Base-by-base conservation (phyloP, 2,797 vertebrate species). In the Ispidina lecontei region DNA sequence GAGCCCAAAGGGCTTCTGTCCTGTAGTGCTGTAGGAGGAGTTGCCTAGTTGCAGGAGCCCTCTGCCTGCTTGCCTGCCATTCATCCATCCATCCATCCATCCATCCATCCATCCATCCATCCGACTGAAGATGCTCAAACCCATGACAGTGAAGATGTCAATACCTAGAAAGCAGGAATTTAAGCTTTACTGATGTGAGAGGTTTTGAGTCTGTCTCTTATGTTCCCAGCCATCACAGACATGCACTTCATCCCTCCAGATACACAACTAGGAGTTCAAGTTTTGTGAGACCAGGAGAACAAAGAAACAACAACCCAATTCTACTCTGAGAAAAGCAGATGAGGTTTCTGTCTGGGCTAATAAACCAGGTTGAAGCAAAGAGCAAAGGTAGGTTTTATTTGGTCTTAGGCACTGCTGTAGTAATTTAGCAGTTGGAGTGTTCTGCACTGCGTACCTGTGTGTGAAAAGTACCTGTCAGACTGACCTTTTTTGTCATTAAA, bases 11-110 rank as follows among this genome's bases (percentile, higher is more conserved):
- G 73, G 3, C 31, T 59, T 52, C 41, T 15, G 9, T 12, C 6
- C 20, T 0, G 0, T 47, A 22, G 6, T 39, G 16, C 52, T 68
- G 3, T 20, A 39, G 37, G 13, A 39, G 37, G 6, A 39, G 37
- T 14, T 39, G 14, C 37, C 37, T 39, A 16, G 16, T 74, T 83
- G 14, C 28, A 62, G 62, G 43, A 64, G 12, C 14, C 8, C 7
- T 39, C 29, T 89, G 35, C 35, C 35, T 37, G 35, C 35, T 9
- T 35, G 35, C 35, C 35, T 37, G 39, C 29, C 23, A 16, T 31
- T 7, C 28, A 5, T 9, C 28, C 15, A 47, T 28, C 47, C 16
- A 12, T 5, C n/a, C 5, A 4, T 4, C 8, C 44, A 70, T 46
- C 44, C 5, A 4, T 4, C 8, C 44, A 70, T 46, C 44, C 44